phyloP scores from a whole-genome alignment of 1,140 invertebrate species.

The Arctopsyche grandis region DNA sequence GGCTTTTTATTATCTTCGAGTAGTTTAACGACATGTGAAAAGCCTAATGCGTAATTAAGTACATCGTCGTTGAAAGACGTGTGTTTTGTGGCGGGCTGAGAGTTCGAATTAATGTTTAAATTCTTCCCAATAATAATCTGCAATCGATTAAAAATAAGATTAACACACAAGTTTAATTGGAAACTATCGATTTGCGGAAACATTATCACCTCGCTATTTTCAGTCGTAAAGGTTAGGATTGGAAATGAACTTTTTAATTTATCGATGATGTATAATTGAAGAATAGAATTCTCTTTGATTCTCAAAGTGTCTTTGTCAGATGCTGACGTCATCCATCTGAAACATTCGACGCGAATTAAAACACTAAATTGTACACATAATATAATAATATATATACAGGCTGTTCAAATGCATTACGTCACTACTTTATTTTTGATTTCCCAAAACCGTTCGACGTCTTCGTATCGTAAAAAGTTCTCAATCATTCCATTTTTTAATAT shows the following conservation, averaged over 20 bases:
- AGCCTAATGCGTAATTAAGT: constrained; percentile 70
- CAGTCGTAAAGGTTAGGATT: neutral
- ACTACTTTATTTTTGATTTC: constrained; percentile 11
- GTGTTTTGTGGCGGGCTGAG: neutral
- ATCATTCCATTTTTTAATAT: constrained; percentile 63
- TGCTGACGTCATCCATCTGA: neutral
- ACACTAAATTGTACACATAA: no score
- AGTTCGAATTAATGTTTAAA: constrained; percentile 40
- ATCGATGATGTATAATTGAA: neutral
- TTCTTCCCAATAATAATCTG: constrained; percentile 47
- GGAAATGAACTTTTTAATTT: neutral
- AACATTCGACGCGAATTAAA: neutral
- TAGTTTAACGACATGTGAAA: constrained; percentile 74
- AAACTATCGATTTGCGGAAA: neutral
- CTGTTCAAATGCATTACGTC: no score
- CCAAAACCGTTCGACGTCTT: constrained; percentile 1
- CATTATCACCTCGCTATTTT: neutral
- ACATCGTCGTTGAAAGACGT: constrained; percentile 57
- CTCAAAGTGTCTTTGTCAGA: neutral
- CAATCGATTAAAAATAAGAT: constrained; percentile 27
- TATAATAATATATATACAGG: no score
- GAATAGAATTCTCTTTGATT: neutral
- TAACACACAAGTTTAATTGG: neutral
- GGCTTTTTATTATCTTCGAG: constrained; percentile 72
- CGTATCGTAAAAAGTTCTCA: constrained; percentile 43